Evolutionary conservation across 2,113 vertebrate genomes (phyloP).

Genomic region (Bubo scandiacus): DNA sequence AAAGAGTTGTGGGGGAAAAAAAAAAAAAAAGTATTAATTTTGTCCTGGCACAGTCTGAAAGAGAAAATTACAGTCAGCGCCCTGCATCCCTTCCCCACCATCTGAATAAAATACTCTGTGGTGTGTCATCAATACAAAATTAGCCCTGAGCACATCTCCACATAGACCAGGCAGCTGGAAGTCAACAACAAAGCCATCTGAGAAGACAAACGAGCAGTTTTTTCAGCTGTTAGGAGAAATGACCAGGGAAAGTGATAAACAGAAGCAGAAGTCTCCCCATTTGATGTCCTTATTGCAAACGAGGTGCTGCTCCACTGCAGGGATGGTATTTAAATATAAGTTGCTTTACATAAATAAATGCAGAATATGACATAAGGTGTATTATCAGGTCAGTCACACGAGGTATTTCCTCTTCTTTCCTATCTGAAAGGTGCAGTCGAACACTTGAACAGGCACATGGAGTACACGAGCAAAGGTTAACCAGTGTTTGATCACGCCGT

Average conservation of each 20-base stretch:
- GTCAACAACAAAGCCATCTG: background rate
- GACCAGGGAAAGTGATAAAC: background rate
- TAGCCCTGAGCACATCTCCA: background rate
- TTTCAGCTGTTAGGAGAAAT: background rate
- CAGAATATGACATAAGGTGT: background rate
- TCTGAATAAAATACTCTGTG: background rate
- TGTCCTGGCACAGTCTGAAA: background rate
- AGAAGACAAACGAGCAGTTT: background rate
- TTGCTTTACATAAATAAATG: background rate
- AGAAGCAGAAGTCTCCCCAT: background rate
- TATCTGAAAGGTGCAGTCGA: background rate
- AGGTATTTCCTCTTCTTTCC: background rate
- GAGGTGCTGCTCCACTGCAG: background rate
- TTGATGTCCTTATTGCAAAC: background rate
- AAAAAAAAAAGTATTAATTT: background rate
- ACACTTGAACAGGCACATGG: background rate
- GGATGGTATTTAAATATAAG: background rate
- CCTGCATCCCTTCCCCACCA: background rate
- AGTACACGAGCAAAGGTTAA: background rate
- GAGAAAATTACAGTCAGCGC: background rate
- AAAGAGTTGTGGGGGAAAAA: background rate
- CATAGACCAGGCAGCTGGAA: background rate
- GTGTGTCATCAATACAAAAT: background rate
- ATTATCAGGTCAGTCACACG: background rate
- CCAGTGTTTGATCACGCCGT: background rate